phyloP scores from a whole-genome alignment of 2,888 invertebrate species.

The Scelioninae gen. 1 region DNA sequence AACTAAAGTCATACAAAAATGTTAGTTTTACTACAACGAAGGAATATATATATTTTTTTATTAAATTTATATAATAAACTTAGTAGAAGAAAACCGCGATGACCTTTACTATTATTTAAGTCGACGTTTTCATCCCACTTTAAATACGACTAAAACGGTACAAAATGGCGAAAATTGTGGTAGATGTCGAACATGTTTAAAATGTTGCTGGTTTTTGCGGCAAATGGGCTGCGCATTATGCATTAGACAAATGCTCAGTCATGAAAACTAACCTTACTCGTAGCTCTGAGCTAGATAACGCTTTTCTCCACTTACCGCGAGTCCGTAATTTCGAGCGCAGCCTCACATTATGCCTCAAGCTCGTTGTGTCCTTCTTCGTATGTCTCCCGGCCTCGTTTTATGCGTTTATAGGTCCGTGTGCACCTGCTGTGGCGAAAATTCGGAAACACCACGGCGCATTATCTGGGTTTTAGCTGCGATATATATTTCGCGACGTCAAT shows the following conservation, averaged over 20 bases:
- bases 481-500: constrained; percentile 15
- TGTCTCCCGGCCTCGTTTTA: constrained; percentile 23
- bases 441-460: constrained; percentile 10
- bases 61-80: too few relatives aligned
- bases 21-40: too few relatives aligned
- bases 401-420: not conserved
- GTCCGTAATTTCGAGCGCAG: constrained; percentile 43
- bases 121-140: too few relatives aligned
- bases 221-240: constrained; percentile 78
- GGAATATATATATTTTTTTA: too few relatives aligned
- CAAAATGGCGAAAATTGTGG: constrained; percentile 12
- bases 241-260: constrained; percentile 76
- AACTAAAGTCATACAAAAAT: too few relatives aligned
- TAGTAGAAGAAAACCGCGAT: too few relatives aligned
- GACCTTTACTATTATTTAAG: too few relatives aligned
- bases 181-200: constrained; percentile 17
- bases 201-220: constrained; percentile 72
- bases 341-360: constrained; percentile 35
- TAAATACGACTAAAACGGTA: too few relatives aligned
- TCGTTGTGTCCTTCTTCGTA: constrained; percentile 33
- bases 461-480: constrained; percentile 5
- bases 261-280: constrained; percentile 70
- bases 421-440: constrained; percentile 33
- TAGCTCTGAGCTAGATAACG: constrained; percentile 45
- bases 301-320: constrained; percentile 73